Evolutionary conservation across 1,140 invertebrate genomes (phyloP).

Genomic region (Camponotus vicinus): DNA sequence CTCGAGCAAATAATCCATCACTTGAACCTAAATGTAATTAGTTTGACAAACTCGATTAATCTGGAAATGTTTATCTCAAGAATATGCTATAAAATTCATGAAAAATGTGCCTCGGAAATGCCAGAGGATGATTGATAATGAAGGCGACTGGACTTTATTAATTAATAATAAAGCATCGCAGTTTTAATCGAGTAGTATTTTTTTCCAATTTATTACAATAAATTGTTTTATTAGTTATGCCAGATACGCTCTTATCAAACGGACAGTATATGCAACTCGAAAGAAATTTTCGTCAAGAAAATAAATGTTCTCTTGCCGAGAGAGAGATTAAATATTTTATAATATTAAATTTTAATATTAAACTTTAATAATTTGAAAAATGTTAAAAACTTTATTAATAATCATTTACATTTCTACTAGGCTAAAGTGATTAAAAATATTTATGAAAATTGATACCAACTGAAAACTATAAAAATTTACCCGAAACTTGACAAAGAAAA

Average conservation of each 20-base stretch:
- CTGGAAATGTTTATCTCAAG: not conserved
- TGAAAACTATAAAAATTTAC: not conserved
- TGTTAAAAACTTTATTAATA: not conserved
- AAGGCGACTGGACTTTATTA: not conserved
- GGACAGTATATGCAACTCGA: too few species aligned
- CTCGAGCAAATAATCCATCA: too few species aligned
- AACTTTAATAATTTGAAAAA: not conserved
- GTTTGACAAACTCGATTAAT: slow-evolving; percentile 8
- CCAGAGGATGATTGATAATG: too few species aligned
- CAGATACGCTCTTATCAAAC: not conserved
- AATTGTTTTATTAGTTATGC: not conserved
- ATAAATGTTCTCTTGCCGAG: too few species aligned
- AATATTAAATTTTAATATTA: too few species aligned
- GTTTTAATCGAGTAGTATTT: not conserved
- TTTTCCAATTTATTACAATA: not conserved
- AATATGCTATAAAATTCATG: slow-evolving; percentile 5
- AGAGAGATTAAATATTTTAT: too few species aligned
- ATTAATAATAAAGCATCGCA: not conserved
- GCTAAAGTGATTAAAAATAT: not conserved
- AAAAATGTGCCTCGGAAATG: not conserved
- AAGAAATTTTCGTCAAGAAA: too few species aligned
- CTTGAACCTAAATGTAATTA: not conserved
- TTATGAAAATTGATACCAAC: not conserved
- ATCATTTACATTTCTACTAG: not conserved
- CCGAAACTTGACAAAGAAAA: not conserved